Conservation (phyloP, 2,113 vertebrate genomes). For the Anhinga rufa region DNA sequence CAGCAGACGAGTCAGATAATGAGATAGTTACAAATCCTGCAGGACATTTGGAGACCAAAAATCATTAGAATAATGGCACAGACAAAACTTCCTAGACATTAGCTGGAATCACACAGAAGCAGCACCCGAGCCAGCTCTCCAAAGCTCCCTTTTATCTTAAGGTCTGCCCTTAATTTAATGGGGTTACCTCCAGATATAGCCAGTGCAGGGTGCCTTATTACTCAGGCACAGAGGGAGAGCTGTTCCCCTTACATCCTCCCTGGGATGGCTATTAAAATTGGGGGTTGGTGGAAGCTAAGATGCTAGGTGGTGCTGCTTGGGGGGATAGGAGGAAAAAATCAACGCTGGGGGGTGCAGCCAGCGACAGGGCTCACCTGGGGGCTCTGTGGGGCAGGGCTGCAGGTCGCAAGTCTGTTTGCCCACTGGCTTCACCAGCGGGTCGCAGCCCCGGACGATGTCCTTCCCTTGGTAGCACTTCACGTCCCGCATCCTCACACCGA, state of each 20-base stretch:
- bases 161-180: not conserved
- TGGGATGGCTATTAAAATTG: too few species aligned
- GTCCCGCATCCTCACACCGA: conserved; percentile 90
- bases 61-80: conserved; percentile 25
- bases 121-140: not conserved
- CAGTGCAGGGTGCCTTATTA: rapidly evolving
- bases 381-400: conserved; percentile 91
- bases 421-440: conserved; percentile 89
- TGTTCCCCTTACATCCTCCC: not conserved
- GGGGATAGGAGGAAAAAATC: not conserved
- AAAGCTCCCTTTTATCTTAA: not conserved
- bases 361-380: conserved; percentile 78
- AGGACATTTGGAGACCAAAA: conserved; percentile 1
- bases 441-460: conserved; percentile 91
- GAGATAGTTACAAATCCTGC: conserved; percentile 24
- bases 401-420: conserved; percentile 94
- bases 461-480: conserved; percentile 96
- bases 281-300: not conserved
- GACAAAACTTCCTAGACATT: not conserved
- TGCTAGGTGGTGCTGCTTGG: not conserved
- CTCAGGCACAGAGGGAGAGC: not conserved
- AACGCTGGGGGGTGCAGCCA: rapidly evolving
- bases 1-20: conserved; percentile 32
- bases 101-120: not conserved
- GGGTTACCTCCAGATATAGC: not conserved